Conservation (phyloP, 2,797 vertebrate species). For the Percopsis omiscomaycus region DNA sequence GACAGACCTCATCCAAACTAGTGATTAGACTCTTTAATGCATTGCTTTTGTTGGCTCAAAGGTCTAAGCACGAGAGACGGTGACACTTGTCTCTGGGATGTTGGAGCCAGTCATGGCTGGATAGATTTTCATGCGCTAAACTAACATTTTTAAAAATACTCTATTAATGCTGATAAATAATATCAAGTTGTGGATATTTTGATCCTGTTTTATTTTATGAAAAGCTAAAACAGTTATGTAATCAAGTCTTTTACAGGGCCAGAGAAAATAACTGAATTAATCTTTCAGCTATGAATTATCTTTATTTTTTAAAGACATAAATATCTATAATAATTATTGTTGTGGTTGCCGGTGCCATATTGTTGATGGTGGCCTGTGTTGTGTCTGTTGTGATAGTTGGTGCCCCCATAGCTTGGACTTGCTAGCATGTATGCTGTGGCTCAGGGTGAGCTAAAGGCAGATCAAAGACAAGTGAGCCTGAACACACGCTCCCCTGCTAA, state of each 20-base stretch:
- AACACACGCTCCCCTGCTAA: conserved; percentile 60
- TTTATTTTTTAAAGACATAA: no score
- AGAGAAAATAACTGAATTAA: no score
- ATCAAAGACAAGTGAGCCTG: conserved; percentile 74
- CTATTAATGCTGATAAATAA: no score
- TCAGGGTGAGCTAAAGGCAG: conserved; percentile 53
- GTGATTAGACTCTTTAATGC: conserved; percentile 43
- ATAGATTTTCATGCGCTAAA: background rate
- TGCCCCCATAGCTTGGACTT: background rate
- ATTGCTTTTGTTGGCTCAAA: conserved; percentile 37
- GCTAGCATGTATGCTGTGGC: conserved; percentile 43
- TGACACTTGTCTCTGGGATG: conserved; percentile 27
- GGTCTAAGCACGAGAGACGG: conserved; percentile 24
- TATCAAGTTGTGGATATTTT: no score
- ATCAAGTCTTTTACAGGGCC: no score
- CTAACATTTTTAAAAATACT: no score
- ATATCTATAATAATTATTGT: no score
- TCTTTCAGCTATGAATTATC: no score
- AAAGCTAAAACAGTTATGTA: no score
- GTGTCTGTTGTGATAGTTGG: background rate
- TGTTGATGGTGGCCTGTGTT: conserved; percentile 3
- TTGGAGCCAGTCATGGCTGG: conserved; percentile 30
- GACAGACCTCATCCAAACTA: conserved; percentile 64
- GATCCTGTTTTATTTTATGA: no score
- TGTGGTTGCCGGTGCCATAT: background rate